Conservation (phyloP, 1,140 invertebrate genomes). For the Ridgeia piscesae region DNA sequence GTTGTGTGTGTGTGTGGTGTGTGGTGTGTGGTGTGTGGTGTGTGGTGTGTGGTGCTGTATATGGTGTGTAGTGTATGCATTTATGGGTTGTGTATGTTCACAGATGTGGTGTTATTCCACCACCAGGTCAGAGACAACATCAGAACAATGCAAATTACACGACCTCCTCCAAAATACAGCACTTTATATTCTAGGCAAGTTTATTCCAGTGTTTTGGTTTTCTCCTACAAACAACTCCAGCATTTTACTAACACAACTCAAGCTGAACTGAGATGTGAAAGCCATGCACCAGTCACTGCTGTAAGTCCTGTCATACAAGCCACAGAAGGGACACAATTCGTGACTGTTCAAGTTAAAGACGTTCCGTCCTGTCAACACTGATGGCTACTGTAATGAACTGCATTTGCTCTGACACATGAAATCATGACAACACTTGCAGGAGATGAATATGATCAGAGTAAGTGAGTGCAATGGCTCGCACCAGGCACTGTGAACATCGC, state of each 20-base stretch:
- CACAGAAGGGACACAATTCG: background rate
- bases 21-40: no score
- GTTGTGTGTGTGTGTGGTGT: no score
- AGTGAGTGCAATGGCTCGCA: background rate
- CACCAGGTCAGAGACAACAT: background rate
- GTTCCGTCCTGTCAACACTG: background rate
- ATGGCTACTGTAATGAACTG: background rate
- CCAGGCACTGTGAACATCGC: background rate
- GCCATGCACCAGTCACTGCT: background rate
- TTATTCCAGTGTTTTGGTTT: background rate
- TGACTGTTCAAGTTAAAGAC: background rate
- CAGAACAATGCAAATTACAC: background rate
- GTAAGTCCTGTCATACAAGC: background rate
- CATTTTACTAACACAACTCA: no score
- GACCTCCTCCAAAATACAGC: background rate
- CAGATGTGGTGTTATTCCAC: background rate
- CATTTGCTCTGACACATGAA: background rate
- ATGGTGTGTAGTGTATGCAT: no score
- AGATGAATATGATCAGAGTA: background rate
- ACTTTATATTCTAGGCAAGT: background rate
- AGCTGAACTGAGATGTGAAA: background rate
- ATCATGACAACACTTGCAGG: background rate
- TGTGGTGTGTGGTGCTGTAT: no score
- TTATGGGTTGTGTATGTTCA: no score
- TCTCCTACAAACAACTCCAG: no score